Evolutionary conservation across 2,888 invertebrate genomes (phyloP).

Genomic region (Unio pictorum): DNA sequence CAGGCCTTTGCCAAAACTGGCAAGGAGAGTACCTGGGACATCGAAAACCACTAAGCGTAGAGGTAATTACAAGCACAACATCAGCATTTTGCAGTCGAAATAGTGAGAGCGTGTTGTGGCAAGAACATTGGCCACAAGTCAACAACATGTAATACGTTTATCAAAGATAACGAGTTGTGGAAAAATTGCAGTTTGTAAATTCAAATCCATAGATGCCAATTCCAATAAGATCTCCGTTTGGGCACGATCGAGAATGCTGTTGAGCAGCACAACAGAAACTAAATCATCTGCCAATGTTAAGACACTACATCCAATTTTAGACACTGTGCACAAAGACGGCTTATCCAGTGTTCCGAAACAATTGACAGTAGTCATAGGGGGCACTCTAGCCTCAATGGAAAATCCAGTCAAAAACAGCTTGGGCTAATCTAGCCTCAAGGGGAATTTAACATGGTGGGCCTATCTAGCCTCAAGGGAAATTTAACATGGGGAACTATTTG

Average conservation of each 20-base stretch:
- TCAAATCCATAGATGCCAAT: not conserved
- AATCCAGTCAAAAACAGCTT: no score
- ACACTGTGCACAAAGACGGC: conserved; percentile 7
- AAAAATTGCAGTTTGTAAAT: conserved; percentile 5
- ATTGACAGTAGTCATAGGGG: no score
- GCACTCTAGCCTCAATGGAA: no score
- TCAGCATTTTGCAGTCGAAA: conserved; percentile 1
- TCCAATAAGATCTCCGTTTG: not conserved
- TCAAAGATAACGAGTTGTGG: conserved; percentile 10
- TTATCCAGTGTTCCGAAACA: conserved; percentile 5
- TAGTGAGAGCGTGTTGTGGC: conserved; percentile 7
- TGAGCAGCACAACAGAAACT: no score
- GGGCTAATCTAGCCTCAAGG: no score
- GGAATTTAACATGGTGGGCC: no score
- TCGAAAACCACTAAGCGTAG: not conserved
- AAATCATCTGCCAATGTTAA: no score
- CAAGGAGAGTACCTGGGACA: no score
- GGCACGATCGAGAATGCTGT: no score
- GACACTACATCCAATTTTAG: not conserved
- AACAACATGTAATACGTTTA: not conserved
- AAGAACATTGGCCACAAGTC: conserved; percentile 3
- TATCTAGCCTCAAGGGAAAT: no score
- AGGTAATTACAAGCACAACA: conserved; percentile 12
- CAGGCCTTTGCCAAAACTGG: no score
- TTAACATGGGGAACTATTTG: no score